These are phyloP conservation scores for Conchocele bisecta DNA, from an alignment of 2,888 invertebrate species.

Conservation along the genomic window DNA sequence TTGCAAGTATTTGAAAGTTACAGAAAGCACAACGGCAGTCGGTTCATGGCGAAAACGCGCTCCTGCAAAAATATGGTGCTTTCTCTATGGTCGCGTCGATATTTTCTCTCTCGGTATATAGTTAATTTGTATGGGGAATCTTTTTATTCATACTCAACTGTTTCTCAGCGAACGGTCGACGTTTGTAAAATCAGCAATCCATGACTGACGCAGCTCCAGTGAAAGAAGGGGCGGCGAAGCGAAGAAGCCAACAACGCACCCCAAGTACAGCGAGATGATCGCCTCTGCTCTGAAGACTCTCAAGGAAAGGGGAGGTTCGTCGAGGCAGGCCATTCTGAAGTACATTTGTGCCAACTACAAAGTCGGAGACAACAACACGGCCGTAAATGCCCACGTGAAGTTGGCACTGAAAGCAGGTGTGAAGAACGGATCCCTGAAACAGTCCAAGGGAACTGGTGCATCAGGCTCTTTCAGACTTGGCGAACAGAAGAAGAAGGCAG, in stretches of 20 bases:
- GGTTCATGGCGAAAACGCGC: no score
- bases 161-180: no score
- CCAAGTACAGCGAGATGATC: conserved; percentile 83
- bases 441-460: conserved; percentile 79
- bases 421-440: conserved; percentile 80
- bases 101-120: no score
- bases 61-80: no score
- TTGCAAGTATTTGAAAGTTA: no score
- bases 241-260: conserved; percentile 78
- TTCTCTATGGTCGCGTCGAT: no score
- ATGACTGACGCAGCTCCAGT: no score
- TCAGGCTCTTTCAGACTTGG: conserved; percentile 76
- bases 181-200: no score
- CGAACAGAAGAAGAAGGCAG: conserved; percentile 42
- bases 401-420: conserved; percentile 82
- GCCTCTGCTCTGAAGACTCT: conserved; percentile 80
- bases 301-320: conserved; percentile 83
- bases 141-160: no score
- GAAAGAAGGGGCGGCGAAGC: no score
- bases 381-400: conserved; percentile 82
- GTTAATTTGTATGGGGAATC: no score
- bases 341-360: conserved; percentile 82
- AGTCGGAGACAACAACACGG: conserved; percentile 81
- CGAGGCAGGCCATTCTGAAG: conserved; percentile 83
- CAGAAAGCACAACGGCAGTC: no score